These are phyloP conservation scores for Scomber colias DNA, from an alignment of 2,113 vertebrate genomes.

Conservation along the genomic window DNA sequence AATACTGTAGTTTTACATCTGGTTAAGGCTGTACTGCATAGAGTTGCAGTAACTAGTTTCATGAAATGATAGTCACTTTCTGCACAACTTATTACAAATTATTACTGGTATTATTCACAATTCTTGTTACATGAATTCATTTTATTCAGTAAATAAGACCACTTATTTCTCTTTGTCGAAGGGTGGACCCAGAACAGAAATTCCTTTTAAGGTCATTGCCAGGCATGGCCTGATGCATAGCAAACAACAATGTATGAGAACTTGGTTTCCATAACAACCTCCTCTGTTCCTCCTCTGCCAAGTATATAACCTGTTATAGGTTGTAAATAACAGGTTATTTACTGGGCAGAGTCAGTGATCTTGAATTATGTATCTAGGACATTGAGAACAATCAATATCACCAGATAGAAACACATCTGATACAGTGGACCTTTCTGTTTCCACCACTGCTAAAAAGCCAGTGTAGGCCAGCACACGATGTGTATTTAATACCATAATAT, in stretches of 20 bases:
- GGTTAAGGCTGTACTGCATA: conserved; percentile 86
- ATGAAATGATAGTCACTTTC: conserved; percentile 91
- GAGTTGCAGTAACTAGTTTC: conserved; percentile 84
- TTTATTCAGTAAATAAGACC: conserved; percentile 84
- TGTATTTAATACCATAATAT: conserved; percentile 49
- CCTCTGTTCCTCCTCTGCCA: conserved; percentile 59
- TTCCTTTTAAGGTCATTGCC: conserved; percentile 80
- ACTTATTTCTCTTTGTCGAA: conserved; percentile 83
- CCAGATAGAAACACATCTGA: conserved; percentile 51
- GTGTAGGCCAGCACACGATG: conserved; percentile 42
- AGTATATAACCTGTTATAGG: conserved; percentile 44
- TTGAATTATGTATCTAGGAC: conserved; percentile 49
- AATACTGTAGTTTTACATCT: conserved; percentile 82
- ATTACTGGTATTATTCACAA: conserved; percentile 81
- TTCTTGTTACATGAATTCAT: conserved; percentile 76
- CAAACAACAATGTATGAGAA: conserved; percentile 78
- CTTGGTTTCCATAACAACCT: conserved; percentile 71
- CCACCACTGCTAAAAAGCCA: conserved; percentile 25
- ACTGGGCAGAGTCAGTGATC: conserved; percentile 41
- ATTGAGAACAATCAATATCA: conserved; percentile 53
- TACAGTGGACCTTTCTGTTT: conserved; percentile 33
- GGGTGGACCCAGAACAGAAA: conserved; percentile 76
- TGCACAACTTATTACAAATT: conserved; percentile 84
- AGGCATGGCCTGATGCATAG: conserved; percentile 86
- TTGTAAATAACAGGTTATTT: conserved; percentile 44